Percentiles rank a stretch among this genome's conserved stretches.
Conservation (phyloP, 2,113 vertebrate genomes). For the Lethenteron camtschaticum region DNA sequence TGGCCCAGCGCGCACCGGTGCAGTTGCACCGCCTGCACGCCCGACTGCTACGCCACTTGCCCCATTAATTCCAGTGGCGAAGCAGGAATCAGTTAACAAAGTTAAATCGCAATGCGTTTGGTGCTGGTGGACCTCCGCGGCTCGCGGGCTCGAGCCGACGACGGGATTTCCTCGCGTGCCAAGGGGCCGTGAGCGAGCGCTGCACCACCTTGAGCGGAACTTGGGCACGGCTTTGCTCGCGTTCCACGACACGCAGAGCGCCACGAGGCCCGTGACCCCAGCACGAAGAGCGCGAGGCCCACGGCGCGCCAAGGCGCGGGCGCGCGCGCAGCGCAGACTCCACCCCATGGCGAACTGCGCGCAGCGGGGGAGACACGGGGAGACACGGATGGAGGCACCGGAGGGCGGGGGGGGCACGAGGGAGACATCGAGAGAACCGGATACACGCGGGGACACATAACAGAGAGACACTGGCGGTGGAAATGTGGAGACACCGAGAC, state of each 20-base stretch:
- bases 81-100: no score
- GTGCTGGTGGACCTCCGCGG: no score
- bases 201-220: constrained; percentile 1
- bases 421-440: not conserved
- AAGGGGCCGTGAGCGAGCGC: not conserved
- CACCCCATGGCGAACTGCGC: no score
- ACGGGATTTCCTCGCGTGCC: not conserved
- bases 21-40: no score
- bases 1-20: no score
- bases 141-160: no score
- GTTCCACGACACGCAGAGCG: constrained; percentile 1
- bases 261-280: not conserved
- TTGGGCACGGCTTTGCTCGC: not conserved
- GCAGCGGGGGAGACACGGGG: not conserved
- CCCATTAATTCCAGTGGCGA: no score
- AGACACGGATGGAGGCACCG: not conserved
- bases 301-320: no score
- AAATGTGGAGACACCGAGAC: not conserved
- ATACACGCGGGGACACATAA: not conserved
- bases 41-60: no score
- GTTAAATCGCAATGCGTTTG: no score
- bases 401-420: not conserved
- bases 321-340: no score
- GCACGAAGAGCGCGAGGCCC: not conserved
- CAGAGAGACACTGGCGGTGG: not conserved